Evolutionary conservation across 2,888 invertebrate species (phyloP), one percentile per base, ranked within the genome.

Genomic region (Petrolisthes manimaculis): DNA sequence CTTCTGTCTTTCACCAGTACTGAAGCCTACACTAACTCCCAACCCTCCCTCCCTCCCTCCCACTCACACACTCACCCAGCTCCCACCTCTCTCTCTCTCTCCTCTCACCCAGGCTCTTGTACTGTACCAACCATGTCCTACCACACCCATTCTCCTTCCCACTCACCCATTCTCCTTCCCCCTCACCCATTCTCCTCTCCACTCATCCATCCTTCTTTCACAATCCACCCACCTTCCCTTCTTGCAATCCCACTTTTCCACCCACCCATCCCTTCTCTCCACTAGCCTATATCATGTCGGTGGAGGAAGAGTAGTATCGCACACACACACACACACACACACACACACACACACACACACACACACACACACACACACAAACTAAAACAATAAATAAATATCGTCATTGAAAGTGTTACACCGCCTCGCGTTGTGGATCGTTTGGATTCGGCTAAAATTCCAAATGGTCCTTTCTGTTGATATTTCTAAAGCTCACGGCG

Each of bases 361-460:
- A 12, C 67, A 24, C 51, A 14, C 77, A 61, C 83, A 12, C 75
- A 4, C 78, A 1, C 67, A 12, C 67, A 24, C 51, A 14, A 61
- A 55, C 37, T 78, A 77, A 53, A 84, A 84, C 78, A 78, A 67
- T 53, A 37, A 77, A 78, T 74, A 78, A 84, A 84, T 84, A 84
- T 84, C 56, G 37, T 56, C 77, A 37, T 9, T 84, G 84, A 78
- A 61, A 84, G 84, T 61, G 78, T 84, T 84, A 78, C 37, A 37
- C 84, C 51, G 75, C n/a, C 37, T 74, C 77, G 55, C 83, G 9
- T 61, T 84, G 67, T 84, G 74, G 79, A 79, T 53, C 71, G 86
- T 86, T 86, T 86, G 81, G 86, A 81, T 82, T 86, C 77, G 75
- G 55, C 69, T 82, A 61, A 86, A 86, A 86, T 77, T 86, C 86